Base-by-base conservation (phyloP, 2,797 vertebrate genomes). In the Sebastes paucispinis region DNA sequence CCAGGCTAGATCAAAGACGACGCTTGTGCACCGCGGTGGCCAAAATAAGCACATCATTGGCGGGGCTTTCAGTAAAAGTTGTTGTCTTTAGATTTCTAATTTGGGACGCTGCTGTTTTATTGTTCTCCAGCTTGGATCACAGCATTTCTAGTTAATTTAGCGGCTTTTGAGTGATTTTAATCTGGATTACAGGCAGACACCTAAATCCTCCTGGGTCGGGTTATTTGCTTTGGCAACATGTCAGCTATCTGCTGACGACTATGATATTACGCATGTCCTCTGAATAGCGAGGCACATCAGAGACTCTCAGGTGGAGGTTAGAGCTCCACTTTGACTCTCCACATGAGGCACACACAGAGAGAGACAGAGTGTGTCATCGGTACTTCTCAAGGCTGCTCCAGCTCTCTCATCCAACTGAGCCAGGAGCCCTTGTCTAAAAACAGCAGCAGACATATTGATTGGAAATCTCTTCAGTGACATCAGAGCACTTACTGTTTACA, bases 1-100 rank as follows among this genome's bases (percentile, higher is more conserved):
- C 86, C 77, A 63, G n/a, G 70, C 29, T 27, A 75, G 88, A 95
- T 95, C 90, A 95, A 94, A 95, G 88, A 66, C 67, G 76, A 77
- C 84, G 81, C 79, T 89, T 87, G 50, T 39, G 54, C 80, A 22
- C 78, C 5, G 14, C 65, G 1, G 27, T 36, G 27, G 93, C 94
- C 94, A 93, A 92, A 84, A 84, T 81, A 94, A 96, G 89, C 94
- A 91, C 75, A 81, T 75, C 87, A 82, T 55, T 43, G 73, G 82
- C 12, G 78, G 83, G 68, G 81, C 82, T 82, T 66, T 83, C 55
- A 55, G 69, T 67, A 71, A 86, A 90, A 89, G 32, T 75, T 91
- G 85, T 89, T 92, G 87, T 86, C 83, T 92, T 87, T 93, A 88
- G 91, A 86, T 87, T 91, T 87, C 91, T 91, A 94, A 93, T 90